A percentile compares a stretch with the other conserved stretches of the same genome.
Conservation (phyloP, 2,113 vertebrate genomes). For the Kryptolebias marmoratus region DNA sequence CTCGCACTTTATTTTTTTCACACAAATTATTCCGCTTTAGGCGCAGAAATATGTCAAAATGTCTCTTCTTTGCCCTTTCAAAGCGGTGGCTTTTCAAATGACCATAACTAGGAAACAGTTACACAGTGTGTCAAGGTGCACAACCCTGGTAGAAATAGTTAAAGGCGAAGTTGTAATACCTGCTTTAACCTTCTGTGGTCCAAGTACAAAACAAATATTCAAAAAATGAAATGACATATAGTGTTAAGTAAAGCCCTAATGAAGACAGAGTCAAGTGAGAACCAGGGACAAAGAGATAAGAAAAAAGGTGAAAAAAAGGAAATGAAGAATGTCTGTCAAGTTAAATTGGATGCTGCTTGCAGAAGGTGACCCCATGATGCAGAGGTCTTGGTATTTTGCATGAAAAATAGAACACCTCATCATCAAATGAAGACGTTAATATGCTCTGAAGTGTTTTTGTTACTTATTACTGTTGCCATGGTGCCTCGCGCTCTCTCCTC, state of each 20-base stretch:
- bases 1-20: too few relatives aligned
- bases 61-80: too few relatives aligned
- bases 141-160: background rate
- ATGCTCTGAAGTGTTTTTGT: slow-evolving; percentile 55
- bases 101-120: too few relatives aligned
- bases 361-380: slow-evolving; percentile 28
- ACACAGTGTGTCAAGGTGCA: background rate
- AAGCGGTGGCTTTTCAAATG: too few relatives aligned
- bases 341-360: slow-evolving; percentile 12
- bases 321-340: slow-evolving; percentile 22
- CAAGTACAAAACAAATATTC: slow-evolving; percentile 52
- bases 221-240: slow-evolving; percentile 63
- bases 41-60: too few relatives aligned
- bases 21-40: too few relatives aligned
- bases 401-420: slow-evolving; percentile 51
- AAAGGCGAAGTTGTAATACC: slow-evolving; percentile 4
- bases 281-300: slow-evolving; percentile 4
- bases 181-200: slow-evolving; percentile 12
- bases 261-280: slow-evolving; percentile 49
- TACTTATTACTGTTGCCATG: slow-evolving; percentile 55
- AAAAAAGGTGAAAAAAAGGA: slow-evolving; percentile 7
- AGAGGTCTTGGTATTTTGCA: slow-evolving; percentile 39
- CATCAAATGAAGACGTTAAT: slow-evolving; percentile 45
- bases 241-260: slow-evolving; percentile 43
- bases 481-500: slow-evolving; percentile 27